phyloP scores from a whole-genome alignment of 2,113 vertebrate species.

The Ceratotherium simum region DNA sequence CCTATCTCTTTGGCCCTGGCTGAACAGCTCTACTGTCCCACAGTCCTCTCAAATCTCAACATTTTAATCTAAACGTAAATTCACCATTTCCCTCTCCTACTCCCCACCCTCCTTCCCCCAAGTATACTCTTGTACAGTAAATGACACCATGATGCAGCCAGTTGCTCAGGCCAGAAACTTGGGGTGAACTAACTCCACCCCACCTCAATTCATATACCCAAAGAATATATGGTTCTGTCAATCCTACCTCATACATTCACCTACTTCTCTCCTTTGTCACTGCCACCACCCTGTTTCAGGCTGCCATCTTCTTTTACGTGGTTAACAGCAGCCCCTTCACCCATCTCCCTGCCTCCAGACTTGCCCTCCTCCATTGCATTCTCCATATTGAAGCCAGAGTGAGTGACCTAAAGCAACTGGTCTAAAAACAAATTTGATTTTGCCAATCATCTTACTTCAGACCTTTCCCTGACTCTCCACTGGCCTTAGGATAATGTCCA shows the following conservation, averaged over 20 bases:
- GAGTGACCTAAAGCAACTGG: background rate
- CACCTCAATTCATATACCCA: background rate
- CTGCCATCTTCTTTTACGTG: background rate
- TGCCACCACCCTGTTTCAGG: no score
- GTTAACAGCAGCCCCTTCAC: background rate
- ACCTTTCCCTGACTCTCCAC: background rate
- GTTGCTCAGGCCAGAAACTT: background rate
- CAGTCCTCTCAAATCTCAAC: background rate
- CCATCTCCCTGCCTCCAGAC: no score
- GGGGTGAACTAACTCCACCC: background rate
- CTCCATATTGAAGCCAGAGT: background rate
- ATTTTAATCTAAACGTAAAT: background rate
- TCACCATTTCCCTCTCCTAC: background rate
- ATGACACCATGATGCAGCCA: background rate
- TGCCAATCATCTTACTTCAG: background rate
- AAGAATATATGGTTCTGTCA: background rate
- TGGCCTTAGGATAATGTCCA: background rate
- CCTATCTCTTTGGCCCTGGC: background rate
- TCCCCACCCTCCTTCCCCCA: background rate
- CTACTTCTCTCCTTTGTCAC: background rate
- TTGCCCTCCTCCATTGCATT: background rate
- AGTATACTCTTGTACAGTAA: background rate
- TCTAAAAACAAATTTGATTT: background rate
- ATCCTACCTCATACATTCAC: background rate
- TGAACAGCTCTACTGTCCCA: background rate